These are phyloP conservation scores for Perizoma flavofasciatum DNA, from an alignment of 2,888 invertebrate species.

Conservation along the genomic window DNA sequence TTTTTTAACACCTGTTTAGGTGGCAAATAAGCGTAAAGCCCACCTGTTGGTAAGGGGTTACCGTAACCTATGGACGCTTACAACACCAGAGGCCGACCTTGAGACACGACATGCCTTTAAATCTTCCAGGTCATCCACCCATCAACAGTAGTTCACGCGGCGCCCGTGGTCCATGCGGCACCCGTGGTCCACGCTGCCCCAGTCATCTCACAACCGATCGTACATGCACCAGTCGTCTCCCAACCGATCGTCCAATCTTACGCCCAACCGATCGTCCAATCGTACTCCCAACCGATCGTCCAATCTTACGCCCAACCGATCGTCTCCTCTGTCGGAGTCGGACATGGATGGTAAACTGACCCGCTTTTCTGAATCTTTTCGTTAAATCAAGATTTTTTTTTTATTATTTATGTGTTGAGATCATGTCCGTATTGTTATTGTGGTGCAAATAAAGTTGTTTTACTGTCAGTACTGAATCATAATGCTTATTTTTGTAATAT, in stretches of 20 bases:
- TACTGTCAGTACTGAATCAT: constrained; percentile 54
- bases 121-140: constrained; percentile 59
- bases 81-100: too few species aligned
- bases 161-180: constrained; percentile 33
- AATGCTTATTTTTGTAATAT: constrained; percentile 26
- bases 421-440: constrained; percentile 66
- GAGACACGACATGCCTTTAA: too few species aligned
- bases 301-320: constrained; percentile 43
- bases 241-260: constrained; percentile 55
- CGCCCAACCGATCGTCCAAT: constrained; percentile 39
- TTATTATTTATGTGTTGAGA: constrained; percentile 65
- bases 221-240: constrained; percentile 45
- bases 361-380: constrained; percentile 42
- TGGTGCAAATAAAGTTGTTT: constrained; percentile 62
- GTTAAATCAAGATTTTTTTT: constrained; percentile 39
- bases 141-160: constrained; percentile 45
- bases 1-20: too few species aligned
- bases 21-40: too few species aligned
- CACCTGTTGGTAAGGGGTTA: too few species aligned
- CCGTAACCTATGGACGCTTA: too few species aligned
- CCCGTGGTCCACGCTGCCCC: constrained; percentile 44
- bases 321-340: constrained; percentile 49
- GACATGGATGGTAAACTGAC: constrained; percentile 68
- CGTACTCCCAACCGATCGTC: constrained; percentile 54
- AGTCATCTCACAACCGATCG: constrained; percentile 54